These are phyloP conservation scores for Proterorhinus semilunaris DNA, from an alignment of 2,113 vertebrate species.

Conservation along the genomic window DNA sequence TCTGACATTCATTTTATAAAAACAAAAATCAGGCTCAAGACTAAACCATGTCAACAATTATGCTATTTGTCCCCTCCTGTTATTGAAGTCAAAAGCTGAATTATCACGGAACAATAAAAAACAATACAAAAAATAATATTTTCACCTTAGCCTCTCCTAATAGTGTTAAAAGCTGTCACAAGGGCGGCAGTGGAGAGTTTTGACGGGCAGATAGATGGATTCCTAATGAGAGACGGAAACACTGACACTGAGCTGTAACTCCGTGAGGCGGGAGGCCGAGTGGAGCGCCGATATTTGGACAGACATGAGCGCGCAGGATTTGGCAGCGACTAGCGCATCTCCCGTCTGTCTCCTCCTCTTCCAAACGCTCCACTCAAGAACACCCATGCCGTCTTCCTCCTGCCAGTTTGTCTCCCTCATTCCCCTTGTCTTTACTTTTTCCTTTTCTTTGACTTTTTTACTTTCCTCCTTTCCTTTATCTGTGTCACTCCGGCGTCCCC, in stretches of 20 bases:
- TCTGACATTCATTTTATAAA: not conserved
- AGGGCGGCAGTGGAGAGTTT: not conserved
- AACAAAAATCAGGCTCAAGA: too few relatives aligned
- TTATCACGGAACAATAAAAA: not conserved
- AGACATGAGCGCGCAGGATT: conserved; percentile 46
- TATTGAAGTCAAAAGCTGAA: not conserved
- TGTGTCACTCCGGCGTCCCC: conserved; percentile 2
- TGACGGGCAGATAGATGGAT: conserved; percentile 16
- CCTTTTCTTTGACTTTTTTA: conserved; percentile 1
- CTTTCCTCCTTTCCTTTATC: not conserved
- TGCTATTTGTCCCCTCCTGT: not conserved
- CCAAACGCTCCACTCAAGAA: conserved; percentile 32
- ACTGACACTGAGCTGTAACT: conserved; percentile 36
- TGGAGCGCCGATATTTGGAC: conserved; percentile 47
- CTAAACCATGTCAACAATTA: too few relatives aligned
- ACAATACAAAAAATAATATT: not conserved
- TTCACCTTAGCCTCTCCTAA: not conserved
- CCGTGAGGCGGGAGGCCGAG: conserved; percentile 26
- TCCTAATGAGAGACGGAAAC: conserved; percentile 10
- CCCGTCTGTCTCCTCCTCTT: conserved; percentile 60
- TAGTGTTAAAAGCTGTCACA: not conserved
- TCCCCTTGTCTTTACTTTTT: conserved; percentile 28
- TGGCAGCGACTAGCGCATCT: conserved; percentile 41
- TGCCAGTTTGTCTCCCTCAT: not conserved
- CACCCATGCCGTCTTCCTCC: conserved; percentile 31